Percentiles rank a stretch among this genome's conserved stretches.
These are phyloP conservation scores for Lepilemur septentrionalis DNA, from an alignment of 2,797 vertebrate species.

Conservation along the genomic window DNA sequence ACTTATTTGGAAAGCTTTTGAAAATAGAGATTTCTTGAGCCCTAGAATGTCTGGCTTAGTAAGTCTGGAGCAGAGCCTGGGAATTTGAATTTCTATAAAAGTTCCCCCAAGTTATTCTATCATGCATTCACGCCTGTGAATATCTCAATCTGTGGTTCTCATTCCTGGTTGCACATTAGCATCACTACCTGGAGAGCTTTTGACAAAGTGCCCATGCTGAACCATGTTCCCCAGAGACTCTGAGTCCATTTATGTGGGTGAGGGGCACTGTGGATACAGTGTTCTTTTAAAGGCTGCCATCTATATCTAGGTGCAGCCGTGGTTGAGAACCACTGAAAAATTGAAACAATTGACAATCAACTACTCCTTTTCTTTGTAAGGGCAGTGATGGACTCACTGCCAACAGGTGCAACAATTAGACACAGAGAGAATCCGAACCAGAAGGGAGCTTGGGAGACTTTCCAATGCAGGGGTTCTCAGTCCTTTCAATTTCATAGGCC, in stretches of 20 bases:
- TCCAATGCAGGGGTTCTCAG: background rate
- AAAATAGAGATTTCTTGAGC: background rate
- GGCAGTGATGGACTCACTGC: background rate
- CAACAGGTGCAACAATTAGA: background rate
- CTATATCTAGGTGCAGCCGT: background rate
- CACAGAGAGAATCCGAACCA: background rate
- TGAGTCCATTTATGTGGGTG: background rate
- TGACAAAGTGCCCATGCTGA: background rate
- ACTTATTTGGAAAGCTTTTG: constrained; percentile 17
- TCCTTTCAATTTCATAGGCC: background rate
- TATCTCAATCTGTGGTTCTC: background rate
- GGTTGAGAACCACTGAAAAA: background rate
- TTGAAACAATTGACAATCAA: background rate
- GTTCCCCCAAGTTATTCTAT: background rate
- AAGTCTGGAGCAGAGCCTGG: background rate
- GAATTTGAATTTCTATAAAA: background rate
- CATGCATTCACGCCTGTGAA: background rate
- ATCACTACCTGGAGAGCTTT: background rate
- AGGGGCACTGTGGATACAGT: background rate
- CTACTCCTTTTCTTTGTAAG: background rate
- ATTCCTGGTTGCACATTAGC: background rate
- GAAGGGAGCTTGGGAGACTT: background rate
- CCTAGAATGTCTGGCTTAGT: background rate
- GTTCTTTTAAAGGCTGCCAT: background rate
- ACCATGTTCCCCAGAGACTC: background rate